A percentile compares a stretch with the other conserved stretches of the same genome.
Evolutionary conservation across 2,113 vertebrate genomes (phyloP).

Genomic region (Cyrtonyx montezumae): DNA sequence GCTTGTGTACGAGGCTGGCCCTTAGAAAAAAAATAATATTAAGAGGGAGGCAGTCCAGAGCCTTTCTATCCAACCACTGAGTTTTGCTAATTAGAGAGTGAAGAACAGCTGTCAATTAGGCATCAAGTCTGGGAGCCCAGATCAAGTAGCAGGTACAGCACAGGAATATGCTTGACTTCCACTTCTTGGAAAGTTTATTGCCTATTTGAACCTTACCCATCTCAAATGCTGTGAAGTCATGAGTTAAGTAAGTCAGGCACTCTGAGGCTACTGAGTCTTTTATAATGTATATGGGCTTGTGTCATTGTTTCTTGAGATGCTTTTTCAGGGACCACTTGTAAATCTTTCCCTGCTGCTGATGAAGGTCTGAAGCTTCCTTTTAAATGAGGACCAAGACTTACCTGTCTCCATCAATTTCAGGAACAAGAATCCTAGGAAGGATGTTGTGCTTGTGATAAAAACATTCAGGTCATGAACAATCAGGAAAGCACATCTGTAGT

Average conservation of each 20-base stretch:
- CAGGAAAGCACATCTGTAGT: neutral
- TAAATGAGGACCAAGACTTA: neutral
- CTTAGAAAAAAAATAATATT: neutral
- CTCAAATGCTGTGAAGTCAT: neutral
- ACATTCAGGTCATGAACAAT: neutral
- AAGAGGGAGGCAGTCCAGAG: neutral
- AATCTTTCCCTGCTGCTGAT: neutral
- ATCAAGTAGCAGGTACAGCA: neutral
- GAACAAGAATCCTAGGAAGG: neutral
- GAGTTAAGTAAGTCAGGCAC: neutral
- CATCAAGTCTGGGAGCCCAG: neutral
- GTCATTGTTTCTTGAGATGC: neutral
- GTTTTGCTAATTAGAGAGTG: neutral
- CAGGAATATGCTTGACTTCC: neutral
- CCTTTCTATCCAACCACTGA: neutral
- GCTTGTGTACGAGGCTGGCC: neutral
- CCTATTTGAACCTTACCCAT: neutral
- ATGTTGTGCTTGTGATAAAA: neutral
- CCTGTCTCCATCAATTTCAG: neutral
- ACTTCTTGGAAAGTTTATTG: neutral
- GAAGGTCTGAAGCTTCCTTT: neutral
- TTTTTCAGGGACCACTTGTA: neutral
- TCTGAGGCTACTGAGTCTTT: neutral
- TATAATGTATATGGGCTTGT: neutral
- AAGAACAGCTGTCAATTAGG: neutral